These are phyloP conservation scores for Drosophila santomea DNA, from an alignment of 1,140 invertebrate genomes.

Conservation along the genomic window DNA sequence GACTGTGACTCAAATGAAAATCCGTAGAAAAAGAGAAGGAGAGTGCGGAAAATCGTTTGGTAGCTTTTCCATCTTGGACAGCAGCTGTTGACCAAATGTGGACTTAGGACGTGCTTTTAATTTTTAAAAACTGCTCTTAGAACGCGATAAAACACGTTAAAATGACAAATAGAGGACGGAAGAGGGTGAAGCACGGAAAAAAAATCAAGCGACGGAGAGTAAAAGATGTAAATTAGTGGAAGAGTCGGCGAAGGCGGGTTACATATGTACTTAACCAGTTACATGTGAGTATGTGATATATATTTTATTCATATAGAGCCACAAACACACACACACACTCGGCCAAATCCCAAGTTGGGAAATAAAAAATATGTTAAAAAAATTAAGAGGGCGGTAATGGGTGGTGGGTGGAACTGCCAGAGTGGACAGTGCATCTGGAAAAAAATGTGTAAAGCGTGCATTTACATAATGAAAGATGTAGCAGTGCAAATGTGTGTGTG, in stretches of 20 bases:
- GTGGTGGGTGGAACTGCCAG: slow-evolving; percentile 13
- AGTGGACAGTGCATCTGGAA: slow-evolving; percentile 33
- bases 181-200: slow-evolving; percentile 1
- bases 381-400: neutral
- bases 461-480: slow-evolving; percentile 84
- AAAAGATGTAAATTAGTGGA: slow-evolving; percentile 23
- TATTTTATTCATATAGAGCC: slow-evolving; percentile 53
- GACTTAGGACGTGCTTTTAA: slow-evolving; percentile 84
- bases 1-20: neutral
- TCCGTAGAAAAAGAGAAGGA: neutral
- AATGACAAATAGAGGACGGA: slow-evolving; percentile 59
- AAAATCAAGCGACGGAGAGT: slow-evolving; percentile 9
- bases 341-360: slow-evolving; percentile 62
- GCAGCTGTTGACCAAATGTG: slow-evolving; percentile 80
- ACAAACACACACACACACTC: slow-evolving; percentile 29
- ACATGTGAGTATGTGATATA: slow-evolving; percentile 27
- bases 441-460: slow-evolving; percentile 78
- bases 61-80: slow-evolving; percentile 20
- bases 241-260: slow-evolving; percentile 12
- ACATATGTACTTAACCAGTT: slow-evolving; percentile 26
- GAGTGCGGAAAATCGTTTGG: neutral
- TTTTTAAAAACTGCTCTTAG: slow-evolving; percentile 83
- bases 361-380: slow-evolving; percentile 27
- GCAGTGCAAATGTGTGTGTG: slow-evolving; percentile 54
- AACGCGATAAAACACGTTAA: slow-evolving; percentile 82